These are phyloP conservation scores for Cantharis flavilabris DNA, from an alignment of 2,888 invertebrate genomes.

Conservation along the genomic window DNA sequence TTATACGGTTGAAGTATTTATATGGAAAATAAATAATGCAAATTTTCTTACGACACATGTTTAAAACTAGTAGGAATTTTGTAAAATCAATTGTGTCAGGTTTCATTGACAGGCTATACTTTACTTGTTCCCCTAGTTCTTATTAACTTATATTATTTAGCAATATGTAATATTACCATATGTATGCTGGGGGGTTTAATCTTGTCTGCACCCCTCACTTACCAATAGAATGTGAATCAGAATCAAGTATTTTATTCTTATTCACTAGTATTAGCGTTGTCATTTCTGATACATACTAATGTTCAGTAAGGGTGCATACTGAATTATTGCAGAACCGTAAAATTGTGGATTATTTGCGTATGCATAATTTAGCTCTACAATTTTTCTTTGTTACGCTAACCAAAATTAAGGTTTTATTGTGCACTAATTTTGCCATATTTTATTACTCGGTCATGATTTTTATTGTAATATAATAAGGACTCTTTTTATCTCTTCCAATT, in stretches of 20 bases:
- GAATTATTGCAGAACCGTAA: not conserved
- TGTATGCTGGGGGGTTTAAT: slow-evolving; percentile 35
- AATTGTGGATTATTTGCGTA: not conserved
- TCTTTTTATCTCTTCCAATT: not conserved
- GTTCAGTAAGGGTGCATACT: slow-evolving; percentile 2
- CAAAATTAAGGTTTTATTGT: not conserved
- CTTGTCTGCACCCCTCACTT: slow-evolving; percentile 22
- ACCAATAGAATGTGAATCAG: slow-evolving; percentile 48
- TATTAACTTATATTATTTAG: slow-evolving; percentile 39
- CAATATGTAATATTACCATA: slow-evolving; percentile 35
- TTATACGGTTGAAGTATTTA: slow-evolving; percentile 3
- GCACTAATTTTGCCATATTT: not conserved
- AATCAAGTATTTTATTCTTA: slow-evolving; percentile 38
- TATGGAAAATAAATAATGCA: slow-evolving; percentile 6
- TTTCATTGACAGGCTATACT: slow-evolving; percentile 33
- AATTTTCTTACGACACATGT: slow-evolving; percentile 7
- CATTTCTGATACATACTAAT: slow-evolving; percentile 11
- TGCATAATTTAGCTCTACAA: not conserved
- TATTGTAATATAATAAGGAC: not conserved
- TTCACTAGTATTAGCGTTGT: slow-evolving; percentile 13
- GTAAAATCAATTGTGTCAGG: slow-evolving; percentile 18
- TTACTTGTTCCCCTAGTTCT: slow-evolving; percentile 22
- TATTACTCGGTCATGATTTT: not conserved
- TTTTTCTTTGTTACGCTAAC: not conserved
- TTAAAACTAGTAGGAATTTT: not conserved